Percentiles rank a stretch among this genome's conserved stretches.
phyloP scores from a whole-genome alignment of 2,888 invertebrate species.

The Apamea epomidion region DNA sequence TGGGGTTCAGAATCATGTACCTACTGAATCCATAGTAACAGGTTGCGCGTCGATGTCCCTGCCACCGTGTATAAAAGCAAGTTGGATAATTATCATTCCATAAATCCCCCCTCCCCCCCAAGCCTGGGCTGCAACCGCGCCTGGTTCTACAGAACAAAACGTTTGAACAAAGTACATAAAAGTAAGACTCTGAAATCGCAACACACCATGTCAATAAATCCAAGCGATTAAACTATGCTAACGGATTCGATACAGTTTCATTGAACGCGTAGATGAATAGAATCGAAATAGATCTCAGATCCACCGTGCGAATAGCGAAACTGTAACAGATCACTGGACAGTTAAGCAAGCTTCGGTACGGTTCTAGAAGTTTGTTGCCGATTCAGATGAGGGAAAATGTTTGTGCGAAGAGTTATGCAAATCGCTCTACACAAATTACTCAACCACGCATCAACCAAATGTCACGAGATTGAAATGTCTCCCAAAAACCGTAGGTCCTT shows the following conservation, averaged over 20 bases:
- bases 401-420: background rate
- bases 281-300: constrained; percentile 42
- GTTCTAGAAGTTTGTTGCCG: background rate
- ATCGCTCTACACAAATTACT: background rate
- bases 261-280: constrained; percentile 19
- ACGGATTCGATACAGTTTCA: constrained; percentile 44
- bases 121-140: background rate
- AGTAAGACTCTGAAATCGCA: constrained; percentile 3
- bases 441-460: background rate
- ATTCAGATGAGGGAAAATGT: background rate
- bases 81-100: too few relatives aligned
- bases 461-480: background rate
- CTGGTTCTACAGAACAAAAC: background rate
- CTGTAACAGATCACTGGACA: constrained; percentile 8
- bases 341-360: background rate
- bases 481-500: background rate
- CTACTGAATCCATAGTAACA: too few relatives aligned
- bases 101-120: too few relatives aligned
- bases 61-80: too few relatives aligned
- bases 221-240: constrained; percentile 31
- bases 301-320: constrained; percentile 16
- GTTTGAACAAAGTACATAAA: background rate
- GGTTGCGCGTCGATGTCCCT: too few relatives aligned
- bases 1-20: too few relatives aligned
- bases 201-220: constrained; percentile 28